phyloP scores from a whole-genome alignment of 2,888 invertebrate species.

The Rhorus exstirpatorius region DNA sequence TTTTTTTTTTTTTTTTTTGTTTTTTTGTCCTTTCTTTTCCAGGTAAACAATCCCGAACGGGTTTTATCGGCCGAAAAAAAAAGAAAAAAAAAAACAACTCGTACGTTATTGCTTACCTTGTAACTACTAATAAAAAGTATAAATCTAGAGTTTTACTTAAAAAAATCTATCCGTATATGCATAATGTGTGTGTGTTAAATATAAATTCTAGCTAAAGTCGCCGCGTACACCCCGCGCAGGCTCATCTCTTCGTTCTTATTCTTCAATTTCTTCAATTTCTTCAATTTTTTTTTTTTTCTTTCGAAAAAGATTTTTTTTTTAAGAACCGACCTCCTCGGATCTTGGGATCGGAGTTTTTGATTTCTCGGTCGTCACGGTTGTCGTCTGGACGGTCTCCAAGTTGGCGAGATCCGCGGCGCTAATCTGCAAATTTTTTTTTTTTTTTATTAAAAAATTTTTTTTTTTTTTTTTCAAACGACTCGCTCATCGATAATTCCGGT shows the following conservation, averaged over 20 bases:
- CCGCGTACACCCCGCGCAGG: slow-evolving; percentile 80
- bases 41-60: slow-evolving; percentile 31
- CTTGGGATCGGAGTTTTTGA: slow-evolving; percentile 84
- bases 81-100: too few species aligned
- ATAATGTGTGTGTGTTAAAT: slow-evolving; percentile 52
- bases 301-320: slow-evolving; percentile 64
- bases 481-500: too few species aligned
- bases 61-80: too few species aligned
- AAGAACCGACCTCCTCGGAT: slow-evolving; percentile 84
- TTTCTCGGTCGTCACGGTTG: slow-evolving; percentile 83
- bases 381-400: slow-evolving; percentile 83
- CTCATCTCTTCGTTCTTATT: slow-evolving; percentile 41
- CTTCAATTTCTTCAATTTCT: slow-evolving; percentile 14
- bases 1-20: slow-evolving; percentile 17
- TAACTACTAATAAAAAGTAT: slow-evolving; percentile 74
- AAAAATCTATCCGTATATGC: slow-evolving; percentile 75
- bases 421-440: slow-evolving; percentile 79
- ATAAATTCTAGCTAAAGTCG: slow-evolving; percentile 79
- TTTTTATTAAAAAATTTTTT: slow-evolving; percentile 14
- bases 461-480: too few species aligned
- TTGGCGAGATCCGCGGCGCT: slow-evolving; percentile 84
- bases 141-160: slow-evolving; percentile 82
- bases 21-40: too few species aligned
- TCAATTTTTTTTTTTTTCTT: slow-evolving; percentile 7
- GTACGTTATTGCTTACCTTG: slow-evolving; percentile 55